Percentiles rank a stretch among this genome's conserved stretches.
Conservation (phyloP, 2,888 invertebrate species). For the Ectemnius continuus region DNA sequence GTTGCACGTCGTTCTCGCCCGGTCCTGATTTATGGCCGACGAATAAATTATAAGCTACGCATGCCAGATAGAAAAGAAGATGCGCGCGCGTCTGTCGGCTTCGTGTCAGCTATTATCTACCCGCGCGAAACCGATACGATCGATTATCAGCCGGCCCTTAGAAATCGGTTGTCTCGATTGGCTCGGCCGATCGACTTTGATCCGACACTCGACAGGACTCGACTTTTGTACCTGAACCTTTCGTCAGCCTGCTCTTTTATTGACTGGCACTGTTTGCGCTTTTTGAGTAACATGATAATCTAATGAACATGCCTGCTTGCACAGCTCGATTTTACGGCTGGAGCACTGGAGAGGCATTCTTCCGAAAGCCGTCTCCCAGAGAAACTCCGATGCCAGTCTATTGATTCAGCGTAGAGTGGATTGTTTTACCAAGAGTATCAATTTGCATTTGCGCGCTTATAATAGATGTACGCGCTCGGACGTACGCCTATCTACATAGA, state of each 20-base stretch:
- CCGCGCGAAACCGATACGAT: background rate
- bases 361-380: no score
- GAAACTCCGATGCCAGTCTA: no score
- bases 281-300: conserved; percentile 2
- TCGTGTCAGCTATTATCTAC: conserved; percentile 45
- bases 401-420: no score
- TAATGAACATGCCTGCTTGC: background rate
- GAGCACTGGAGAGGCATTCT: no score
- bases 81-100: background rate
- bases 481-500: no score
- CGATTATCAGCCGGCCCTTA: background rate
- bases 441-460: no score
- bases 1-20: conserved; percentile 57
- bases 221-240: background rate
- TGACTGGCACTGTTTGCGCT: background rate
- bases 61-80: conserved; percentile 28
- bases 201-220: background rate
- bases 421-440: no score
- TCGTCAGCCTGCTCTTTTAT: background rate
- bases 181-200: background rate
- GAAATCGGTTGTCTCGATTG: background rate
- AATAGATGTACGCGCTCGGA: no score
- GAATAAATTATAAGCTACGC: conserved; percentile 62
- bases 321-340: no score
- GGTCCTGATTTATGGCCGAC: conserved; percentile 57